Evolutionary conservation across 2,797 vertebrate genomes (phyloP).

Genomic region (Tadarida brasiliensis): DNA sequence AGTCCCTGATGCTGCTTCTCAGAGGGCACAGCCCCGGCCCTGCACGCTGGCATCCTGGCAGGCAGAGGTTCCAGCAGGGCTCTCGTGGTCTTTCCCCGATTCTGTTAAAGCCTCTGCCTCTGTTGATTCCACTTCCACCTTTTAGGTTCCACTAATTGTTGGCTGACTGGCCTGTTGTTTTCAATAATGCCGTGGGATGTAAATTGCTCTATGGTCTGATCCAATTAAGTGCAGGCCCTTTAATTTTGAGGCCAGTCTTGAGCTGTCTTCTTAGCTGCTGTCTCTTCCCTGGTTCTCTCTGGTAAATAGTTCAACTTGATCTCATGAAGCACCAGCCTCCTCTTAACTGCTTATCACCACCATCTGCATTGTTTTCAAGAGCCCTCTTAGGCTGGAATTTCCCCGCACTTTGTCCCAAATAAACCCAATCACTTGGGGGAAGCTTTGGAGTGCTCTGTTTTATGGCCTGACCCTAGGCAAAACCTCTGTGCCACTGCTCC

Average conservation of each 20-base stretch:
- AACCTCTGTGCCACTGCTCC: background rate
- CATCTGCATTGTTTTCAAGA: background rate
- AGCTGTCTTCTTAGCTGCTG: background rate
- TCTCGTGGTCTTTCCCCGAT: background rate
- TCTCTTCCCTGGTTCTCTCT: background rate
- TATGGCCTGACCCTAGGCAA: background rate
- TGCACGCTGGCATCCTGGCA: background rate
- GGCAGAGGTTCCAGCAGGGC: background rate
- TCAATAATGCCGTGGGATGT: background rate
- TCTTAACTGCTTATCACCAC: background rate
- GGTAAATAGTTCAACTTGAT: background rate
- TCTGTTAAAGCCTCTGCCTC: background rate
- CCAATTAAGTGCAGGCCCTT: background rate
- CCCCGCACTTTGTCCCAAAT: background rate
- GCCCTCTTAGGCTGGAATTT: background rate
- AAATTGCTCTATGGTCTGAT: background rate
- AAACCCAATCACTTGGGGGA: background rate
- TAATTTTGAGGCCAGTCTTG: constrained; percentile 12
- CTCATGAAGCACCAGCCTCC: background rate
- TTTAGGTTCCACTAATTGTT: background rate
- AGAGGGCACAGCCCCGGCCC: background rate
- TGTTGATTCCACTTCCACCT: background rate
- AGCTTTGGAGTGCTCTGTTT: background rate
- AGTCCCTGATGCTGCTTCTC: background rate
- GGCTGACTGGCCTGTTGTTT: background rate